Percentiles rank a stretch among this genome's conserved stretches.
Conservation (phyloP, 2,888 invertebrate species). For the Nomada fabriciana region DNA sequence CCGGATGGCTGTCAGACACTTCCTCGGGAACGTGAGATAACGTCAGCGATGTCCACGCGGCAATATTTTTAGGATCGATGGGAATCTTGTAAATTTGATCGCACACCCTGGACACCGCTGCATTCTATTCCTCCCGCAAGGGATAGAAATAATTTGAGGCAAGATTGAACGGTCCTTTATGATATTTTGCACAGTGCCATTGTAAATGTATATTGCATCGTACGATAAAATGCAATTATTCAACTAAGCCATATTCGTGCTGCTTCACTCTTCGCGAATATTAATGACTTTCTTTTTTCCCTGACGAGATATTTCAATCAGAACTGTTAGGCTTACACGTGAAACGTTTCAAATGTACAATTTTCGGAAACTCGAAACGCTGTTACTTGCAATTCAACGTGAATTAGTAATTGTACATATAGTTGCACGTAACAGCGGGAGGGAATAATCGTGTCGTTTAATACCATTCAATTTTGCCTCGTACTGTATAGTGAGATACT, state of each 20-base stretch:
- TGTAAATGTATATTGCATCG: no score
- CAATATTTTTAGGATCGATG: not conserved
- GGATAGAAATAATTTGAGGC: not conserved
- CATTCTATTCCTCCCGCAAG: not conserved
- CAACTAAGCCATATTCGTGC: no score
- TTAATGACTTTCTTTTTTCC: no score
- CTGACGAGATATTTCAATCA: no score
- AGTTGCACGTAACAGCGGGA: not conserved
- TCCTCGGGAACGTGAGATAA: not conserved
- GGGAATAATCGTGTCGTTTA: not conserved
- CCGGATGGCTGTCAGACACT: not conserved
- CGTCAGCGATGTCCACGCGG: not conserved
- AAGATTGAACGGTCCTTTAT: conserved; percentile 10
- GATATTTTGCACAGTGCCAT: not conserved
- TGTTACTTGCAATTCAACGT: not conserved
- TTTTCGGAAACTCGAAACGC: not conserved
- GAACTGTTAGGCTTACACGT: no score
- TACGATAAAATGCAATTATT: no score
- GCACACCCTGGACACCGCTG: conserved; percentile 6
- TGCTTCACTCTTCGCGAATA: no score
- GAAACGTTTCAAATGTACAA: no score
- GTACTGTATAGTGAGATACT: conserved; percentile 30
- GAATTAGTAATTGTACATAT: not conserved
- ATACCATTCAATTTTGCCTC: conserved; percentile 20
- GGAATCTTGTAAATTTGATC: not conserved